A percentile compares a stretch with the other conserved stretches of the same genome.
phyloP scores from a whole-genome alignment of 2,113 vertebrate species.

The Polypterus senegalus region DNA sequence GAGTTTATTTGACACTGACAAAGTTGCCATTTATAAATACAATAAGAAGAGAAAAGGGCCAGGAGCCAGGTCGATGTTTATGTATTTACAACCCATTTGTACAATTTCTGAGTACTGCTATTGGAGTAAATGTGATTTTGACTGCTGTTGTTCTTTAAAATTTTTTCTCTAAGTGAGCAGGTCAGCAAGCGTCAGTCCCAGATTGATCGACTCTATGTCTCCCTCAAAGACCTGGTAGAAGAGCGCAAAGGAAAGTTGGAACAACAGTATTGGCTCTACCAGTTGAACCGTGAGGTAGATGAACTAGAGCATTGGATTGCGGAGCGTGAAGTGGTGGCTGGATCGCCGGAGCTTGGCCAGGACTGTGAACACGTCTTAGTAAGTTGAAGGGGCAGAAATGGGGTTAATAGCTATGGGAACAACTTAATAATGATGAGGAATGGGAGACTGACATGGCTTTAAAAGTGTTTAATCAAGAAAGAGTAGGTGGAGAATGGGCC shows the following conservation, averaged over 20 bases:
- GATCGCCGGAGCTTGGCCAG: conserved; percentile 83
- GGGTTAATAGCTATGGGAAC: background rate
- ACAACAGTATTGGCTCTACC: conserved; percentile 93
- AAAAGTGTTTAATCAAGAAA: background rate
- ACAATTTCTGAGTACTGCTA: no score
- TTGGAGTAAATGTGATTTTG: no score
- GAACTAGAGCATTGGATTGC: conserved; percentile 95
- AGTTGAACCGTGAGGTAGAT: conserved; percentile 85
- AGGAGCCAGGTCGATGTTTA: no score
- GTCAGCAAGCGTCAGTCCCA: conserved; percentile 89
- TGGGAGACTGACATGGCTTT: background rate
- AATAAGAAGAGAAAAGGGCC: no score
- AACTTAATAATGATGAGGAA: background rate
- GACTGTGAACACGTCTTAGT: conserved; percentile 89
- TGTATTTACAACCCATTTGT: no score
- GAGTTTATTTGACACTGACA: no score
- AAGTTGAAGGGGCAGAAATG: conserved; percentile 10
- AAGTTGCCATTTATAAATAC: no score
- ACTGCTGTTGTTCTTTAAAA: no score
- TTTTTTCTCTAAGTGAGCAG: conserved; percentile 57
- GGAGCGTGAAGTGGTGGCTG: conserved; percentile 82
- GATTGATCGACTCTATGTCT: conserved; percentile 89
- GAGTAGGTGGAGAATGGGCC: background rate
- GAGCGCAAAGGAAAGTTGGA: conserved; percentile 76
- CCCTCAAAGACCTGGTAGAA: conserved; percentile 88